A percentile compares a stretch with the other conserved stretches of the same genome.
These are phyloP conservation scores for Hylaea fasciaria DNA, from an alignment of 2,888 invertebrate genomes.

Conservation along the genomic window DNA sequence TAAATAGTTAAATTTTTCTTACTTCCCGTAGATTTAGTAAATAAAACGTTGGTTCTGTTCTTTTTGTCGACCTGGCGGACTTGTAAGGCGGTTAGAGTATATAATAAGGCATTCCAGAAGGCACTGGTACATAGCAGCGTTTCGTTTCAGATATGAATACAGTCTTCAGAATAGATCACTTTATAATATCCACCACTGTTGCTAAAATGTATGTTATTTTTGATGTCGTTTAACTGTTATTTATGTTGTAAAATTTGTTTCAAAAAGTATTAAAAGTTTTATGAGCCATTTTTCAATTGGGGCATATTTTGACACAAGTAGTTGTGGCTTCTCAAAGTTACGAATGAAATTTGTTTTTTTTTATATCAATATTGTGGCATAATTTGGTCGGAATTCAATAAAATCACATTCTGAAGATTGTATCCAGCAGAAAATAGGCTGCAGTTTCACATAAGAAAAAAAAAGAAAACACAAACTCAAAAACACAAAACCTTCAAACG, in stretches of 20 bases:
- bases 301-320: no score
- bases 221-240: no score
- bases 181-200: neutral
- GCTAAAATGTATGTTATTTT: no score
- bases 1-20: conserved; percentile 33
- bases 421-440: conserved; percentile 2
- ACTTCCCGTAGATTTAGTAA: conserved; percentile 45
- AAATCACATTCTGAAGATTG: conserved; percentile 8
- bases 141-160: conserved; percentile 7
- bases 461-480: conserved; percentile 15
- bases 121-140: conserved; percentile 38
- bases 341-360: no score
- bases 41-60: conserved; percentile 76
- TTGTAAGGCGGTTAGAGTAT: conserved; percentile 40
- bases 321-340: no score
- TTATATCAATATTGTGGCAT: no score
- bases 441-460: conserved; percentile 15
- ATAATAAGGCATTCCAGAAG: conserved; percentile 49
- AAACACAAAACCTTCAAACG: conserved; percentile 31
- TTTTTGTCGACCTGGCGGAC: conserved; percentile 81
- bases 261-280: no score
- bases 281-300: no score
- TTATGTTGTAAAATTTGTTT: no score
- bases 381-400: neutral
- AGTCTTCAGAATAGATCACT: conserved; percentile 9